A percentile compares a stretch with the other conserved stretches of the same genome.
phyloP scores from a whole-genome alignment of 2,113 vertebrate genomes.

The Hippocampus comes region DNA sequence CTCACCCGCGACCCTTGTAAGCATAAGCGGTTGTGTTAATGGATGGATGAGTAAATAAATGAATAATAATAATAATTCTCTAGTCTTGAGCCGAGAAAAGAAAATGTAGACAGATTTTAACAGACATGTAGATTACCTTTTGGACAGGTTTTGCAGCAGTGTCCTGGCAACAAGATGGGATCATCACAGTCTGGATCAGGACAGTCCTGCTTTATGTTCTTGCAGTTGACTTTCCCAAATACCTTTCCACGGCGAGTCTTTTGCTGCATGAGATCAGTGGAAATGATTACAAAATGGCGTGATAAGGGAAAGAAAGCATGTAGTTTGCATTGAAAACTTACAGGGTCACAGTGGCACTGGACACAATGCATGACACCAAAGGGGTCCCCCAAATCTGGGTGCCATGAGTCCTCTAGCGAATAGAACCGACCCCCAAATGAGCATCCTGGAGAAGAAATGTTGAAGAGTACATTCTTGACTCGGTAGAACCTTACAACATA shows the following conservation, averaged over 20 bases:
- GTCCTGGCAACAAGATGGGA: slow-evolving; percentile 82
- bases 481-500: background rate
- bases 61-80: background rate
- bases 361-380: slow-evolving; percentile 95
- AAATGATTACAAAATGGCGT: background rate
- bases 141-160: slow-evolving; percentile 89
- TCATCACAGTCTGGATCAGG: slow-evolving; percentile 76
- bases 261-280: slow-evolving; percentile 56
- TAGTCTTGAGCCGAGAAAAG: background rate
- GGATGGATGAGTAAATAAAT: background rate
- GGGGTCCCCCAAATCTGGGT: slow-evolving; percentile 92
- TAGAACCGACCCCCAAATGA: slow-evolving; percentile 87
- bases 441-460: slow-evolving; percentile 77
- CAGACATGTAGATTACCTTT: slow-evolving; percentile 74
- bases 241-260: slow-evolving; percentile 74
- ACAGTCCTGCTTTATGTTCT: slow-evolving; percentile 92
- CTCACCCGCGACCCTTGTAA: no score
- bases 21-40: no score
- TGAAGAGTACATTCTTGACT: slow-evolving; percentile 3
- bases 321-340: slow-evolving; percentile 58
- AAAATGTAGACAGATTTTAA: background rate
- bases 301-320: background rate
- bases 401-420: slow-evolving; percentile 89
- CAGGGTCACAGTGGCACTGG: slow-evolving; percentile 86
- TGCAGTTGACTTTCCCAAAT: slow-evolving; percentile 79